phyloP scores from a whole-genome alignment of 2,888 invertebrate species.

The Ctenicera cuprea region DNA sequence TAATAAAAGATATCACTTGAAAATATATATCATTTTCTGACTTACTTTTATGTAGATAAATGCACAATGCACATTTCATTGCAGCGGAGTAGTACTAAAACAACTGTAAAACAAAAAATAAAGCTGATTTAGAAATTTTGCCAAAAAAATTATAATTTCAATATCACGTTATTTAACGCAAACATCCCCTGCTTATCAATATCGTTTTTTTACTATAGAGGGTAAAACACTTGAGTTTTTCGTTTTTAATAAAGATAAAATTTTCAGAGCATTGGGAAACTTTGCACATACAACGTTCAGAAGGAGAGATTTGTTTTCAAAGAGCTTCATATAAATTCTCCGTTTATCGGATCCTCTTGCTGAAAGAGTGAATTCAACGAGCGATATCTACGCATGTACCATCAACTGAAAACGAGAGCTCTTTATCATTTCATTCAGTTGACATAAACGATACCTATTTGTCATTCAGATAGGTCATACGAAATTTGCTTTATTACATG shows the following conservation, averaged over 20 bases:
- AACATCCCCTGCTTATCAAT: too few relatives aligned
- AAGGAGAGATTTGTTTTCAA: constrained; percentile 25
- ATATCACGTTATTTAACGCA: too few relatives aligned
- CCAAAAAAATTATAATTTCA: too few relatives aligned
- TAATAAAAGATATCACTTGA: too few relatives aligned
- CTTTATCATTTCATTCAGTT: constrained; percentile 1
- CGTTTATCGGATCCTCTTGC: constrained; percentile 12
- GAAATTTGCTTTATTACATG: too few relatives aligned
- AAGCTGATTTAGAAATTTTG: too few relatives aligned
- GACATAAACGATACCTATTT: neutral
- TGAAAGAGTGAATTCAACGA: neutral
- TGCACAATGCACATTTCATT: too few relatives aligned
- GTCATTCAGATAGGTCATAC: neutral
- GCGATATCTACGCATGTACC: neutral
- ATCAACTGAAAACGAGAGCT: constrained; percentile 1
- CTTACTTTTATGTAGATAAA: too few relatives aligned
- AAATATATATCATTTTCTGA: too few relatives aligned
- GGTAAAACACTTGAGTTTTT: neutral
- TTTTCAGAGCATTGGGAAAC: neutral
- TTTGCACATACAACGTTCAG: neutral
- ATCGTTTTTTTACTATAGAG: neutral
- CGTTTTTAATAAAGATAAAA: constrained; percentile 10
- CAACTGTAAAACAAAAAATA: too few relatives aligned
- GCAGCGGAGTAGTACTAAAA: too few relatives aligned
- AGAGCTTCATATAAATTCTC: constrained; percentile 21